Base-by-base conservation (phyloP, 2,888 invertebrate species). In the Oscheius sp. region DNA sequence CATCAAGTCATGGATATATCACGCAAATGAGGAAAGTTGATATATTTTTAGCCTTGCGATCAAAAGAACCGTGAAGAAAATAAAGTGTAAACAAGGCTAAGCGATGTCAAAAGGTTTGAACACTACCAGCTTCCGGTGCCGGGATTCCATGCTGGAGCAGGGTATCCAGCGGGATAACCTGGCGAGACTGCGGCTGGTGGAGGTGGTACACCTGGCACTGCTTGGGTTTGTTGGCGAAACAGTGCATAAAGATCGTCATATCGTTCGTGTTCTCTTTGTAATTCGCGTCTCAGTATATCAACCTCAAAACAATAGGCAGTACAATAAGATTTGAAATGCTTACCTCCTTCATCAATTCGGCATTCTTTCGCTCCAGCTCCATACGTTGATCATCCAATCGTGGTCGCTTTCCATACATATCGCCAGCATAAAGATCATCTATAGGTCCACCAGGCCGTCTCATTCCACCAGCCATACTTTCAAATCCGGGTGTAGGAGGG, bases 221-320 rank as follows among this genome's bases (percentile, higher is more conserved):
- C 61, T 1, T 61, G 58, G 16, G 49, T 45, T 53, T 83, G 83
- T 66, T 84, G 81, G 52, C 82, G 78, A 78, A 84, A 85, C 68
- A 85, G 71, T 7, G 84, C 83, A 70, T 83, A 84, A 25, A 86
- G 75, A 56, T 86, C 84, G 70, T 85, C 85, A 77, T 85, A 86
- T 41, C 85, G 81, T 56, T 84, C 82, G 61, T 79, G 80, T 69
- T 86, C 85, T 1, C 84, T 79, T 64, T 83, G 78, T 66, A 83
- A 78, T 66, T 87, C 87, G 1, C 84, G 74, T 61, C 80, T 79
- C 64, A 86, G 72, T 25, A 73, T 75, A 16, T 85, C 86, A 25
- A 83, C 77, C n/a, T n/a, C n/a, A n/a, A n/a, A n/a, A n/a, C n/a
- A n/a, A n/a, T n/a, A n/a, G n/a, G n/a, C n/a, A n/a, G n/a, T n/a